These are phyloP conservation scores for Rhagoletis zephyria DNA, from an alignment of 1,140 invertebrate species.

Conservation along the genomic window DNA sequence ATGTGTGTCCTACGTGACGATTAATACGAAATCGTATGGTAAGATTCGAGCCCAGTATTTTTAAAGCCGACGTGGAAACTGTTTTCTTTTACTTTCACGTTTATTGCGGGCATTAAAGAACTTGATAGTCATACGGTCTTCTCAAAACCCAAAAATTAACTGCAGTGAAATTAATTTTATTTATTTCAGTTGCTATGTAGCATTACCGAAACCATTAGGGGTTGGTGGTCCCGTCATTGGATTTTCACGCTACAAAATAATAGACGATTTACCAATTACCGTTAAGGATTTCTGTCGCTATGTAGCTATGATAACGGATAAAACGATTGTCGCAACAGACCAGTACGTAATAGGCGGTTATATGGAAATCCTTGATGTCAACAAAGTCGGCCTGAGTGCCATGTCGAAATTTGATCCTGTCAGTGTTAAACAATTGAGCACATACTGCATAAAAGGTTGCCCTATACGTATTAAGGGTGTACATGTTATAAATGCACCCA, in stretches of 20 bases:
- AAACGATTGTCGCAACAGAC: constrained; percentile 67
- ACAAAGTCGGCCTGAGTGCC: constrained; percentile 67
- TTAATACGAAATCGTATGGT: no score
- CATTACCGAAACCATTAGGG: constrained; percentile 66
- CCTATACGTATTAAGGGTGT: constrained; percentile 74
- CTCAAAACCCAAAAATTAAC: no score
- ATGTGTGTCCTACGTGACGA: no score
- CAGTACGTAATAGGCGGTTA: constrained; percentile 62
- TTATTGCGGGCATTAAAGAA: no score
- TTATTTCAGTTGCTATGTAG: background rate
- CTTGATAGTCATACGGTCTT: no score
- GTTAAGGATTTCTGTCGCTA: constrained; percentile 64
- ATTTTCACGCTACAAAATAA: constrained; percentile 70
- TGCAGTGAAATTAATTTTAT: no score
- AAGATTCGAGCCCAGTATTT: no score
- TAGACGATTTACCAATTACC: constrained; percentile 69
- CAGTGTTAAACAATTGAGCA: constrained; percentile 72
- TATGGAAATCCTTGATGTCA: constrained; percentile 72
- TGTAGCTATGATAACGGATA: constrained; percentile 67
- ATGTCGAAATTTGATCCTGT: constrained; percentile 72
- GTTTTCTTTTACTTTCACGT: no score
- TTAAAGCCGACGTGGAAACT: no score
- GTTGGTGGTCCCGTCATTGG: constrained; percentile 72
- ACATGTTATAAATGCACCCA: constrained; percentile 73
- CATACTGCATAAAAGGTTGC: constrained; percentile 71